These are phyloP conservation scores for Melierax canorus DNA, from an alignment of 2,113 vertebrate species.

Conservation along the genomic window DNA sequence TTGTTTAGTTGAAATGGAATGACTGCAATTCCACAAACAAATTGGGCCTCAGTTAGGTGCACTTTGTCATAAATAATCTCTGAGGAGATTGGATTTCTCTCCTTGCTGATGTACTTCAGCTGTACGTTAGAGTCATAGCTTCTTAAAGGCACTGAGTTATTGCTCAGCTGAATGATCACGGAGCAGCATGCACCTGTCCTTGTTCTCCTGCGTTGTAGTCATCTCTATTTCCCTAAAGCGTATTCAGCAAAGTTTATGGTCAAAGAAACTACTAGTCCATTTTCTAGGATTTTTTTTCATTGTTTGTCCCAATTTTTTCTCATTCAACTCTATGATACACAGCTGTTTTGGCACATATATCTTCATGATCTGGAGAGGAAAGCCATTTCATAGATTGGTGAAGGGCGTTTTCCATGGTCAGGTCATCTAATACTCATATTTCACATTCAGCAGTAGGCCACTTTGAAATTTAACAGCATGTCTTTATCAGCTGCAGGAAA, in stretches of 20 bases:
- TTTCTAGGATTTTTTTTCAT: constrained; percentile 24
- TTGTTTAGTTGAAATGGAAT: constrained; percentile 71
- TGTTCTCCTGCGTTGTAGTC: constrained; percentile 1
- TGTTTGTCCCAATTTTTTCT: constrained; percentile 15
- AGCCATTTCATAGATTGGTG: constrained; percentile 60
- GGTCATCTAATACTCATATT: constrained; percentile 59
- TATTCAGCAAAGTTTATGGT: constrained; percentile 41
- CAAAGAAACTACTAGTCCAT: constrained; percentile 26
- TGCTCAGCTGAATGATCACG: constrained; percentile 8
- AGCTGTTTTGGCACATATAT: constrained; percentile 22
- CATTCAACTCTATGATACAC: neutral
- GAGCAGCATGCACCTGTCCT: constrained; percentile 41
- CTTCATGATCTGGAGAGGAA: constrained; percentile 59
- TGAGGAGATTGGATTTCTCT: constrained; percentile 68
- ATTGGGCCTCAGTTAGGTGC: constrained; percentile 65
- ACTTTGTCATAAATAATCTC: constrained; percentile 75
- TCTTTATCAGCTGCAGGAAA: constrained; percentile 33
- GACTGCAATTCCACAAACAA: constrained; percentile 73
- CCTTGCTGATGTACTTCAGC: constrained; percentile 35
- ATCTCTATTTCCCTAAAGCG: constrained; percentile 58
- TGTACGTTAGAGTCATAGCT: constrained; percentile 10
- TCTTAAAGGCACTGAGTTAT: constrained; percentile 61
- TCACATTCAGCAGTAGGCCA: constrained; percentile 29
- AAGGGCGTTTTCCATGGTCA: constrained; percentile 54
- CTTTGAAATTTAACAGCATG: constrained; percentile 52